Evolutionary conservation across 1,140 invertebrate genomes (phyloP).

Genomic region (Temnothorax curvispinosus): DNA sequence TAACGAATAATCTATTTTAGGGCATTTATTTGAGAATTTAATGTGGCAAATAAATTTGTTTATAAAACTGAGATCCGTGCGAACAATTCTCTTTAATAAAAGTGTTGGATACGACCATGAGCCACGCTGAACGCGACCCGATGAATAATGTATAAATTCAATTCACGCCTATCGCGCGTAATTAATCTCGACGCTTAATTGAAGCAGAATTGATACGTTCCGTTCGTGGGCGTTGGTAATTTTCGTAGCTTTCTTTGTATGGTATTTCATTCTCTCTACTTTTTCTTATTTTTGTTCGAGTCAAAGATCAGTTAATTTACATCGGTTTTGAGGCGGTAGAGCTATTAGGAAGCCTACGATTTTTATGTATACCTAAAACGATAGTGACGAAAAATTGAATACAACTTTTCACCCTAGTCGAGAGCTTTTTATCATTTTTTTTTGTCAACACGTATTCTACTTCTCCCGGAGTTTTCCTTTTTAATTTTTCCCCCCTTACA

Average conservation of each 20-base stretch:
- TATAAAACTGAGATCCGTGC: conserved; percentile 24
- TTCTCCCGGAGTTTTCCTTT: neutral
- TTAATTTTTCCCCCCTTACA: neutral
- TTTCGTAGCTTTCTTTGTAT: neutral
- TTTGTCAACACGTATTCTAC: conserved; percentile 15
- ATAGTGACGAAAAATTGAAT: conserved; percentile 42
- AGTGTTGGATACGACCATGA: conserved; percentile 5
- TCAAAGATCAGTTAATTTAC: conserved; percentile 36
- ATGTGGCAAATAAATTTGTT: neutral
- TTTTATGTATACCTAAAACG: conserved; percentile 31
- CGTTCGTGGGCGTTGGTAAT: neutral
- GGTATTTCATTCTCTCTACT: neutral
- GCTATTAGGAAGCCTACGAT: neutral
- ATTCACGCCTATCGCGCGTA: conserved; percentile 38
- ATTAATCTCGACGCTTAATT: conserved; percentile 52
- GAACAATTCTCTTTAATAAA: conserved; percentile 48
- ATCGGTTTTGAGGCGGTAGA: neutral
- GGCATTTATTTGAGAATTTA: conserved; percentile 19
- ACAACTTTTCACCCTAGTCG: neutral
- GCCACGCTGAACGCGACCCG: neutral
- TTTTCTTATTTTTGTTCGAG: neutral
- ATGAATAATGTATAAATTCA: conserved; percentile 54
- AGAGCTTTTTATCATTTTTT: conserved; percentile 26
- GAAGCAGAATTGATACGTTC: conserved; percentile 41
- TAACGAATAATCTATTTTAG: neutral